Evolutionary conservation across 1,140 invertebrate genomes (phyloP).

Genomic region (Anastrepha ludens): DNA sequence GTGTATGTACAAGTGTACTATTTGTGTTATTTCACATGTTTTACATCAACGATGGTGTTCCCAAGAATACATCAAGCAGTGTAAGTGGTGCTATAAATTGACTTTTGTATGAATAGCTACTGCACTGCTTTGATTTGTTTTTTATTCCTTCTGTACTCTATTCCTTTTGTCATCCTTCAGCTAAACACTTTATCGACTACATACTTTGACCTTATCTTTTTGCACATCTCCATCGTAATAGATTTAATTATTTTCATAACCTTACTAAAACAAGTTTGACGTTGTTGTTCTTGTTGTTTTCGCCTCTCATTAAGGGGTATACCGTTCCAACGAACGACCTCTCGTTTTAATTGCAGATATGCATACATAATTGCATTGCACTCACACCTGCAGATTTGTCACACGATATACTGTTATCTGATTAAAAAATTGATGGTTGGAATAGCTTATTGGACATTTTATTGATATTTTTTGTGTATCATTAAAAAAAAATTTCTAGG

Average conservation of each 20-base stretch:
- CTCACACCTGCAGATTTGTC: no score
- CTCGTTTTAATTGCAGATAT: background rate
- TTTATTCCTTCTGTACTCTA: background rate
- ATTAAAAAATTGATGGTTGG: no score
- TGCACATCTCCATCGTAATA: no score
- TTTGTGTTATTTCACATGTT: conserved; percentile 37
- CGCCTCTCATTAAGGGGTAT: no score
- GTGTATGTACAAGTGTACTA: background rate
- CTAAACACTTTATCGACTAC: background rate
- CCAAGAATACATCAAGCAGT: conserved; percentile 8
- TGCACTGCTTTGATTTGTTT: background rate
- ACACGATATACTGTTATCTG: no score
- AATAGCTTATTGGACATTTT: no score
- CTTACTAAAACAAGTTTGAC: no score
- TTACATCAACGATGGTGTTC: conserved; percentile 23
- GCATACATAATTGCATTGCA: background rate
- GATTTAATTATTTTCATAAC: no score
- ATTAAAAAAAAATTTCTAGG: no score
- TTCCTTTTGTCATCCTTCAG: background rate
- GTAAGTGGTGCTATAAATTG: conserved; percentile 31
- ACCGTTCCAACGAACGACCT: background rate
- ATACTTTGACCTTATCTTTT: background rate
- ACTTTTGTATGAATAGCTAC: background rate
- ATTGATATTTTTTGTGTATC: no score
- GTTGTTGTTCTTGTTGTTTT: no score